phyloP scores from a whole-genome alignment of 37 sponge, comb jelly and placozoan genomes.

The Chondrilla cf. caribensis region DNA sequence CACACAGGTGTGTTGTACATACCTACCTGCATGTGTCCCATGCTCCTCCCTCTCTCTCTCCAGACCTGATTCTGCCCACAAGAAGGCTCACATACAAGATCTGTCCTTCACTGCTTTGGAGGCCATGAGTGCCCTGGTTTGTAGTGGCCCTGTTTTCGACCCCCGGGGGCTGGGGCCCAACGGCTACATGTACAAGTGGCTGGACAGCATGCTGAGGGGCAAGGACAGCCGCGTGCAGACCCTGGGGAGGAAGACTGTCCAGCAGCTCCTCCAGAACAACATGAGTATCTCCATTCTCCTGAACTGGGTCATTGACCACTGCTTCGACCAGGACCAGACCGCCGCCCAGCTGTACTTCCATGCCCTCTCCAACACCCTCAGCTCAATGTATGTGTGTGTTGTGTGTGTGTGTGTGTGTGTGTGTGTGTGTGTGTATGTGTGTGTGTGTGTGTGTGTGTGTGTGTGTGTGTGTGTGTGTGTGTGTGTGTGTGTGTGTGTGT shows the following conservation, averaged over 20 bases:
- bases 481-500: neutral
- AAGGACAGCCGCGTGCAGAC: conserved; percentile 57
- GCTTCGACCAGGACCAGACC: conserved; percentile 46
- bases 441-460: no score
- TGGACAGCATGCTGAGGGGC: conserved; percentile 73
- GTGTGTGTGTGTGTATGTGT: neutral
- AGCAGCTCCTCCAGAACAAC: conserved; percentile 79
- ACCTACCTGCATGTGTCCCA: neutral
- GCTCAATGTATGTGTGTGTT: conserved; percentile 51
- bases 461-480: neutral
- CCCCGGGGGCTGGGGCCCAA: conserved; percentile 52
- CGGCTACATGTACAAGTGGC: conserved; percentile 76
- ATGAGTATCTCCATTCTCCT: conserved; percentile 42
- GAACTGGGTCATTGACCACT: conserved; percentile 78
- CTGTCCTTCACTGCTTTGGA: conserved; percentile 34
- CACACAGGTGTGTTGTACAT: neutral
- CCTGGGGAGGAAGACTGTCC: conserved; percentile 71
- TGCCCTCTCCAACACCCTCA: conserved; percentile 71
- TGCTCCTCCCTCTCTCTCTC: neutral
- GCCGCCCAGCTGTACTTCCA: conserved; percentile 76
- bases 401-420: neutral
- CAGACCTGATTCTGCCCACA: conserved; percentile 2
- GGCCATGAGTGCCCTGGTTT: conserved; percentile 90
- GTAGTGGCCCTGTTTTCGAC: conserved; percentile 86
- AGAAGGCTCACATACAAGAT: neutral